These are phyloP conservation scores for Bombus soroeensis DNA, from an alignment of 1,140 invertebrate genomes.

Conservation along the genomic window DNA sequence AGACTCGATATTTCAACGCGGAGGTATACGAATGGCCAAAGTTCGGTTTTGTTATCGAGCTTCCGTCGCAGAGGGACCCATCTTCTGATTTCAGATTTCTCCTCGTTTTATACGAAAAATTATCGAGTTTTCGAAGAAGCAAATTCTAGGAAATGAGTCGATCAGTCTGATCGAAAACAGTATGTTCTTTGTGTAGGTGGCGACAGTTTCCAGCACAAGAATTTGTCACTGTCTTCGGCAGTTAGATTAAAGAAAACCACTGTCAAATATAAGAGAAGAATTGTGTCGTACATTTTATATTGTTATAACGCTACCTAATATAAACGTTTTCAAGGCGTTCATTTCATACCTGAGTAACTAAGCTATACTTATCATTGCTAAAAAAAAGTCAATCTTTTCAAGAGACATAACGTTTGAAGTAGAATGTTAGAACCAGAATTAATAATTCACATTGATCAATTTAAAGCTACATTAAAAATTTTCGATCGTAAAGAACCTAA, in stretches of 20 bases:
- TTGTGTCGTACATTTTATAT: too few relatives aligned
- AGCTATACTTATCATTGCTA: too few relatives aligned
- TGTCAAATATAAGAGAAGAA: too few relatives aligned
- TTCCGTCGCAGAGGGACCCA: background rate
- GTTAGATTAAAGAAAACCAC: background rate
- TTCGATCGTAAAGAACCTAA: too few relatives aligned
- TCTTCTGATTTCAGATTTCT: background rate
- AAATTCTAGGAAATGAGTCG: background rate
- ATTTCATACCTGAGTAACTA: too few relatives aligned
- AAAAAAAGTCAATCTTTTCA: too few relatives aligned
- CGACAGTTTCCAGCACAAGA: background rate
- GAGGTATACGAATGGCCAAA: constrained; percentile 3
- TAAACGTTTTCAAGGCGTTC: too few relatives aligned
- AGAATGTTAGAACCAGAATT: too few relatives aligned
- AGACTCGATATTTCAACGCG: constrained; percentile 28
- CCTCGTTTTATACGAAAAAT: background rate
- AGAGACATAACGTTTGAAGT: too few relatives aligned
- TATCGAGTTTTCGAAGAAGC: constrained; percentile 2
- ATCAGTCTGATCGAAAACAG: background rate
- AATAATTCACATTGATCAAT: too few relatives aligned
- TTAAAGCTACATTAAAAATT: too few relatives aligned
- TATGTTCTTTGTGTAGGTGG: background rate
- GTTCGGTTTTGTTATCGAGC: constrained; percentile 4
- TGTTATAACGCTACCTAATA: too few relatives aligned
- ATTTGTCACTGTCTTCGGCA: constrained; percentile 1